These are phyloP conservation scores for Semicossyphus pulcher DNA, from an alignment of 2,113 vertebrate genomes.

Conservation along the genomic window DNA sequence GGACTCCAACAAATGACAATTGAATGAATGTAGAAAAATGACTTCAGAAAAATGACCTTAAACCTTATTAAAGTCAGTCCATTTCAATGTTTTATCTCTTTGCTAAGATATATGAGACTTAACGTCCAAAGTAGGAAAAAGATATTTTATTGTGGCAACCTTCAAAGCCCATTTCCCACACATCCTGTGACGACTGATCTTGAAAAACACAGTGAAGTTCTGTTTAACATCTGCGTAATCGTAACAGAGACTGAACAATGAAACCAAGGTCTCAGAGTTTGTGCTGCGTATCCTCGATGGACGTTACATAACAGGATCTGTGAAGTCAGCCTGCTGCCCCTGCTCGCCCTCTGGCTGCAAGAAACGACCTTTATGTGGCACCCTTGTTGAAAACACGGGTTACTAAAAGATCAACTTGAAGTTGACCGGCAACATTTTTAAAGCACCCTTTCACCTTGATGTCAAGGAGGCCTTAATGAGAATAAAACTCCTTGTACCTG, in stretches of 20 bases:
- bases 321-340: slow-evolving; percentile 14
- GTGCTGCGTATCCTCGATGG: not conserved
- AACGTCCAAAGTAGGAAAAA: no score
- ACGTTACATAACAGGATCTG: slow-evolving; percentile 22
- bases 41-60: no score
- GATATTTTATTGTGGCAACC: no score
- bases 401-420: slow-evolving; percentile 30
- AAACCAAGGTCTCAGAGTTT: not conserved
- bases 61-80: no score
- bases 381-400: slow-evolving; percentile 21
- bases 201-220: no score
- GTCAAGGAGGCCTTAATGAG: slow-evolving; percentile 37
- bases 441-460: slow-evolving; percentile 14
- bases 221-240: not conserved
- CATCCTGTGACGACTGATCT: no score
- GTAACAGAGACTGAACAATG: not conserved
- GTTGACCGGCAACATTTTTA: slow-evolving; percentile 31
- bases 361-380: slow-evolving; percentile 40
- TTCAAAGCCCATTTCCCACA: no score
- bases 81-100: no score
- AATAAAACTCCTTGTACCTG: slow-evolving; percentile 20
- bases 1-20: no score
- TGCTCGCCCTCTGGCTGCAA: slow-evolving; percentile 17
- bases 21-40: no score
- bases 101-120: no score